Evolutionary conservation across 2,888 invertebrate species (phyloP), one percentile per base, ranked within the genome.

Genomic region (Conus canariensis): DNA sequence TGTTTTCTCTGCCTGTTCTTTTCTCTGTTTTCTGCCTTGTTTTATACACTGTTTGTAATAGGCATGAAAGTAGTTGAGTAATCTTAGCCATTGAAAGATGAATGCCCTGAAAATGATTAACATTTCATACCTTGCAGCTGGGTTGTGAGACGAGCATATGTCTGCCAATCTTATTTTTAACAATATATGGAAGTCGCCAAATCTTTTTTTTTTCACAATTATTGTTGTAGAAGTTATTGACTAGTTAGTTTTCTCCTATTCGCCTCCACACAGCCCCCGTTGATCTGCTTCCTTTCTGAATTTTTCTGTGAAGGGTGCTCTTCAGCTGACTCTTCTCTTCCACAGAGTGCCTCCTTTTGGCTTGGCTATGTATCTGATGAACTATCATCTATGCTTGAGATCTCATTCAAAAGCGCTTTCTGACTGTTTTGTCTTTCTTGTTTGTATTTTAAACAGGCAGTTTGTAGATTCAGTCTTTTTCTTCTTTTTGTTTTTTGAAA

Each of bases 131-230:
- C 16, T 80, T 30, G 30, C 77, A 80, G 77, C 77, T 80, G 45
- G 77, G 77, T 80, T 80, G 77, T 80, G 77, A 80, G 77, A 80
- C 77, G 14, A 30, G 77, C 30, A 22, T 80, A 10, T 80, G 77
- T 30, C 77, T 22, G 22, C 77, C 30, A 80, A 30, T 12, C 77
- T 80, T 80, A 25, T 30, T 80, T 80, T 30, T 4, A 45, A 45
- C 77, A 12, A 30, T 22, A 80, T 1, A 16, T 70, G 16, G 16
- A 64, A 64, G 45, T 45, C 45, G 45, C 30, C 14, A 14, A 80
- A 2, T 80, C 10, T 12, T 30, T 80, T 30, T 80, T 14, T 30
- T 45, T 30, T 9, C 45, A 45, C 45, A 45, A 45, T 45, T 45
- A 45, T 45, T 45, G 4, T 45, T 45, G 45, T 45, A 45, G 45